Evolutionary conservation across 2,888 invertebrate genomes (phyloP).

Genomic region (Petrolisthes manimaculis): DNA sequence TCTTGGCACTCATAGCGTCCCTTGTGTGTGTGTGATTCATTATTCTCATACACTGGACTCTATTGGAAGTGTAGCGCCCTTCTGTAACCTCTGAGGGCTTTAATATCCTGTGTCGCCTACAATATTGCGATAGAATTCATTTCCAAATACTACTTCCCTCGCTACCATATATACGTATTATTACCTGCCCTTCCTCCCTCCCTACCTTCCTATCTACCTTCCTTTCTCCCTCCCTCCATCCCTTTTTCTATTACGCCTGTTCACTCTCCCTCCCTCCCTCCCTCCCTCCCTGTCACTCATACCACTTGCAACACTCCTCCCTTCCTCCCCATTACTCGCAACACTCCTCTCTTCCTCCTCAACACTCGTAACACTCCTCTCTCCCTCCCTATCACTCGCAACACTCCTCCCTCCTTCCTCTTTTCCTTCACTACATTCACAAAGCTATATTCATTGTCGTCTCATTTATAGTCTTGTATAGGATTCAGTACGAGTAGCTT

Average conservation of each 20-base stretch:
- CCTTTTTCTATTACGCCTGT: no score
- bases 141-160: not conserved
- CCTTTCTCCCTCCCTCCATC: not conserved
- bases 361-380: not conserved
- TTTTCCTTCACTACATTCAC: no score
- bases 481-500: no score
- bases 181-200: not conserved
- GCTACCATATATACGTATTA: not conserved
- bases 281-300: not conserved
- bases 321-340: not conserved
- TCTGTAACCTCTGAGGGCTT: no score
- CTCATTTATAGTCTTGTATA: no score
- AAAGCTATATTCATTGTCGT: no score
- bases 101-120: no score
- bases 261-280: not conserved
- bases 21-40: no score
- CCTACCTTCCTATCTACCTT: not conserved
- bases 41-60: no score
- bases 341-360: not conserved
- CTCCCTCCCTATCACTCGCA: not conserved
- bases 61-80: no score
- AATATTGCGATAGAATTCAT: no score
- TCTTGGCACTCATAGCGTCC: no score
- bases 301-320: not conserved
- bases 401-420: not conserved